A percentile compares a stretch with the other conserved stretches of the same genome.
phyloP scores from a whole-genome alignment of 2,113 vertebrate species.

The Phainopepla nitens region DNA sequence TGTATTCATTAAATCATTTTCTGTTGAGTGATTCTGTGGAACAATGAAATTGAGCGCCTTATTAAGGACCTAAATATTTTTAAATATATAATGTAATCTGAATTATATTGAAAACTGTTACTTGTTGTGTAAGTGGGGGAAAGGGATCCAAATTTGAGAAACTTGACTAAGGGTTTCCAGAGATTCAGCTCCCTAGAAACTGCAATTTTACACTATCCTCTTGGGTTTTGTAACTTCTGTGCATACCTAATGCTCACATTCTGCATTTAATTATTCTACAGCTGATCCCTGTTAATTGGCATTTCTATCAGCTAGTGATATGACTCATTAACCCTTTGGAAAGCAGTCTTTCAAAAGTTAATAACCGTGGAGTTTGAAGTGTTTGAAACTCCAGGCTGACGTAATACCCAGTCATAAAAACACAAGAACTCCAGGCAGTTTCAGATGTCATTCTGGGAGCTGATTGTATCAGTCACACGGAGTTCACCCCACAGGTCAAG shows the following conservation, averaged over 20 bases:
- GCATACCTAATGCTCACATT: constrained; percentile 42
- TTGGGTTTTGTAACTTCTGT: not conserved
- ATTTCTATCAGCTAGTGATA: not conserved
- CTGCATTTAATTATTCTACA: constrained; percentile 30
- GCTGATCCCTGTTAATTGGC: constrained; percentile 32
- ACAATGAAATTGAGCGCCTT: not conserved
- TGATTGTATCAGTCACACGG: not conserved
- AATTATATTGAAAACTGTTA: not conserved
- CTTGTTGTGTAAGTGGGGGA: not conserved
- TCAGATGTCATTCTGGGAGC: not conserved
- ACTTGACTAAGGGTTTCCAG: not conserved
- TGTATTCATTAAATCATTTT: constrained; percentile 24
- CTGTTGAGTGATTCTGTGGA: not conserved
- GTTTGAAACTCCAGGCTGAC: not conserved
- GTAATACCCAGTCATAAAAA: not conserved
- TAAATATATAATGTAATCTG: not conserved
- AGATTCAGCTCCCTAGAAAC: not conserved
- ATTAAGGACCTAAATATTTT: not conserved
- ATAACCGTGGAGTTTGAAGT: not conserved
- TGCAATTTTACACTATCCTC: not conserved
- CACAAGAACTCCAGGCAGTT: not conserved
- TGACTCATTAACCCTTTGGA: constrained; percentile 42
- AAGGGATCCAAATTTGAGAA: not conserved
- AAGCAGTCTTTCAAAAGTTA: constrained; percentile 11
- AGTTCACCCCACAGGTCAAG: not conserved